A percentile compares a stretch with the other conserved stretches of the same genome.
phyloP scores from a whole-genome alignment of 2,113 vertebrate genomes.

The Mohoua ochrocephala region DNA sequence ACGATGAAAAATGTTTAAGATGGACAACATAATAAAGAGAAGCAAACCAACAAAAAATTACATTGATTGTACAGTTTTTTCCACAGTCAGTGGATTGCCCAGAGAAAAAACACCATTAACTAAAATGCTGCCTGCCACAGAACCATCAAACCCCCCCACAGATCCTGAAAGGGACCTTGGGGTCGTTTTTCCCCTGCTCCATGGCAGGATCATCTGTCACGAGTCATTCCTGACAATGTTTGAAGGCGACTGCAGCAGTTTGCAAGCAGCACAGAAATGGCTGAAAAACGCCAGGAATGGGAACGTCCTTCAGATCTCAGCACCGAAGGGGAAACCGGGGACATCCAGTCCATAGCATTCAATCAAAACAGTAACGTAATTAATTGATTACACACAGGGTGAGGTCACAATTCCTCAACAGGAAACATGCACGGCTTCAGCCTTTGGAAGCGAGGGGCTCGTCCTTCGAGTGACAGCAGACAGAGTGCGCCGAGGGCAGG shows the following conservation, averaged over 20 bases:
- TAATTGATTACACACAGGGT: neutral
- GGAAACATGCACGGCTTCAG: neutral
- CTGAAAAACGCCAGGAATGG: neutral
- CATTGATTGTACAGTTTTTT: neutral
- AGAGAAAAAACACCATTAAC: neutral
- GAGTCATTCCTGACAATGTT: neutral
- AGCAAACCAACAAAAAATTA: neutral
- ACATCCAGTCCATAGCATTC: neutral
- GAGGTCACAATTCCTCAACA: neutral
- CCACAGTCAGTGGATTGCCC: neutral
- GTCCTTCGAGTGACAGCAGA: conserved; percentile 1
- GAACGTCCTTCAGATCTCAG: neutral
- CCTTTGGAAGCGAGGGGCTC: neutral
- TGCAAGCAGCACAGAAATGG: neutral
- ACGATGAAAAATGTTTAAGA: neutral
- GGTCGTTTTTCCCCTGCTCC: neutral
- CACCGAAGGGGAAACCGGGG: neutral
- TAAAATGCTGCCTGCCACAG: conserved; percentile 21
- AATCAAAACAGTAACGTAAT: neutral
- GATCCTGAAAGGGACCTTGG: neutral
- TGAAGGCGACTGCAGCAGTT: accelerated
- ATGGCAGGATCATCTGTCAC: neutral
- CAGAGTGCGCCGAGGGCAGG: neutral
- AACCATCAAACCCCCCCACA: neutral
- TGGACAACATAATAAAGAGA: neutral